A percentile compares a stretch with the other conserved stretches of the same genome.
Evolutionary conservation across 2,888 invertebrate species (phyloP).

Genomic region (Diplolepis rosae): DNA sequence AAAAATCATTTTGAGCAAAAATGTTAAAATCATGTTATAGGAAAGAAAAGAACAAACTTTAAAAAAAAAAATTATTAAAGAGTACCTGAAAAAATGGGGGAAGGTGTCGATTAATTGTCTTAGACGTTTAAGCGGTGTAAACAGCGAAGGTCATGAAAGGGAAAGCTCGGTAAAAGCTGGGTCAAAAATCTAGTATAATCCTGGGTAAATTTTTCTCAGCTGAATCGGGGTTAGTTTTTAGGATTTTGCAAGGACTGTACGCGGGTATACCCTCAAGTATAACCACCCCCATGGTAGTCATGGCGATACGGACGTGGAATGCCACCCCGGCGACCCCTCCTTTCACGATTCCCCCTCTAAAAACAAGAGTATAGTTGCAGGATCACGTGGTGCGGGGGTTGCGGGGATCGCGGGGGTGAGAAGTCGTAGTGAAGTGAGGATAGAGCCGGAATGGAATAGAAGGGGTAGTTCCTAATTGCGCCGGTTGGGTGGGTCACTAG

Average conservation of each 20-base stretch:
- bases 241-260: constrained; percentile 69
- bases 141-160: constrained; percentile 67
- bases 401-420: constrained; percentile 54
- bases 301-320: constrained; percentile 64
- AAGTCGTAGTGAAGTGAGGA: constrained; percentile 63
- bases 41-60: too few species aligned
- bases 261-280: constrained; percentile 69
- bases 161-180: constrained; percentile 65
- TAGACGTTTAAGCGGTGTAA: constrained; percentile 67
- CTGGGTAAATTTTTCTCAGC: constrained; percentile 52
- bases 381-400: constrained; percentile 66
- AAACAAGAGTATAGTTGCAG: constrained; percentile 70
- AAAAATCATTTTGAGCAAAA: too few species aligned
- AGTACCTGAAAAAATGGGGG: constrained; percentile 30
- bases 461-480: constrained; percentile 71
- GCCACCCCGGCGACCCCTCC: constrained; percentile 49
- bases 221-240: constrained; percentile 57
- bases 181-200: constrained; percentile 60
- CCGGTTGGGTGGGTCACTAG: constrained; percentile 65
- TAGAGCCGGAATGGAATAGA: constrained; percentile 64
- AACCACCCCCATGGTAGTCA: constrained; percentile 68
- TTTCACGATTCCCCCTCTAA: constrained; percentile 54
- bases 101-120: constrained; percentile 63
- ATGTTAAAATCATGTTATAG: too few species aligned
- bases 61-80: neutral